phyloP scores from a whole-genome alignment of 2,113 vertebrate species.

The Ictalurus punctatus region DNA sequence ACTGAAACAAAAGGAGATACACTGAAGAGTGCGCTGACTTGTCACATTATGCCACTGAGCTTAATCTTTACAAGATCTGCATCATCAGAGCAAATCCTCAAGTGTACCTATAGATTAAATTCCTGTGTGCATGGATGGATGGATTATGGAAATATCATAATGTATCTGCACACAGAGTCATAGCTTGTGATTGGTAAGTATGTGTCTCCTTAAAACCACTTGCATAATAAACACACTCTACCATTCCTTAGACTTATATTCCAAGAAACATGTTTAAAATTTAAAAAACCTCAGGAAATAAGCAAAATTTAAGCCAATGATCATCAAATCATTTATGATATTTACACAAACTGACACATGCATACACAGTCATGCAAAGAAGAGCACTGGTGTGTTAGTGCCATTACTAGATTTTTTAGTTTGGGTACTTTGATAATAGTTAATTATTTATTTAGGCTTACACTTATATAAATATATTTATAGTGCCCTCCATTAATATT shows the following conservation, averaged over 20 bases:
- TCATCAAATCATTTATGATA: neutral
- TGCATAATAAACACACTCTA: neutral
- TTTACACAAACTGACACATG: constrained; percentile 9
- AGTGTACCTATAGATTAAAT: constrained; percentile 64
- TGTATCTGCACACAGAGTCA: constrained; percentile 55
- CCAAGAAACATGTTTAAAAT: neutral
- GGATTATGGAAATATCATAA: constrained; percentile 62
- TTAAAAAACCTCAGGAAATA: neutral
- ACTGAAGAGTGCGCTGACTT: constrained; percentile 54
- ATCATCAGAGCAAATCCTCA: constrained; percentile 73
- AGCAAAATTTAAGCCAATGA: neutral
- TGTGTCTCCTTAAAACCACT: neutral
- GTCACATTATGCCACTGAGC: constrained; percentile 53
- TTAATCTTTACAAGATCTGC: constrained; percentile 74
- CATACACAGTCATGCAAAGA: neutral
- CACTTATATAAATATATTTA: no score
- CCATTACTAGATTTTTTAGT: neutral
- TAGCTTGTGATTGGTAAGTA: neutral
- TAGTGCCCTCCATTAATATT: no score
- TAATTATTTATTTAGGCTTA: neutral
- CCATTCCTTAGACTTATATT: neutral
- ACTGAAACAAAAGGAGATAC: constrained; percentile 66
- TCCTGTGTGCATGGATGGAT: constrained; percentile 64
- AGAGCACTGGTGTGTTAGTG: neutral
- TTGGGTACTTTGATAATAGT: neutral